A percentile compares a stretch with the other conserved stretches of the same genome.
Conservation (phyloP, 2,113 vertebrate species). For the Cricetomys ansorgei region DNA sequence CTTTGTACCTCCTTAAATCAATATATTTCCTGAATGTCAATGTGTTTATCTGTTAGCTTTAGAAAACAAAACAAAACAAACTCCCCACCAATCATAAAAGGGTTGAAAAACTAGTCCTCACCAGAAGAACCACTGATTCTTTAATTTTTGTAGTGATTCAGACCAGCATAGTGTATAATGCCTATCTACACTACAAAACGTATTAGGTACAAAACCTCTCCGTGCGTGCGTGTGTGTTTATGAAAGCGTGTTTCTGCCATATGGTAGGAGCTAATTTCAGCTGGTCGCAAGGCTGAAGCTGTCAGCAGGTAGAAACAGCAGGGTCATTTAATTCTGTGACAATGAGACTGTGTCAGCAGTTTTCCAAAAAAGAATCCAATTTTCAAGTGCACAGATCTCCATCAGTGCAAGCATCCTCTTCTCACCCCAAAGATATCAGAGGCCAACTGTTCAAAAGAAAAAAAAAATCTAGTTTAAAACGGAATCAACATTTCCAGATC, state of each 20-base stretch:
- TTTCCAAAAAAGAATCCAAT: slow-evolving; percentile 66
- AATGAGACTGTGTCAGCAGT: slow-evolving; percentile 54
- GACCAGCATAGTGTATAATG: background rate
- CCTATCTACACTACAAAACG: background rate
- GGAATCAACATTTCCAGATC: background rate
- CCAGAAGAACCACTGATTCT: background rate
- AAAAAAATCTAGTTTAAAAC: background rate
- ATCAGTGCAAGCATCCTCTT: background rate
- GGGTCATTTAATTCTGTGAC: slow-evolving; percentile 46
- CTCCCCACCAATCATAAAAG: background rate
- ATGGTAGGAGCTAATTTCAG: slow-evolving; percentile 65
- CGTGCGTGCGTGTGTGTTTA: background rate
- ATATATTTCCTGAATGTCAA: background rate
- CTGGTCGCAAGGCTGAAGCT: background rate
- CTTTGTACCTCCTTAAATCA: background rate
- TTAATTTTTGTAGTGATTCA: background rate
- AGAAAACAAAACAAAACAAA: background rate
- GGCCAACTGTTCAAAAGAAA: slow-evolving; percentile 26
- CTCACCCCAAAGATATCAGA: slow-evolving; percentile 49
- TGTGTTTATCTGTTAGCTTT: background rate
- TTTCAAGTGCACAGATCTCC: slow-evolving; percentile 56
- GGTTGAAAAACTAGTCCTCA: background rate
- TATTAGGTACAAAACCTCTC: background rate
- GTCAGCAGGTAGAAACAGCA: slow-evolving; percentile 60
- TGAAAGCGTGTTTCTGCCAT: slow-evolving; percentile 11